Conservation (phyloP, 2,888 invertebrate genomes). For the Bimastos eiseni region DNA sequence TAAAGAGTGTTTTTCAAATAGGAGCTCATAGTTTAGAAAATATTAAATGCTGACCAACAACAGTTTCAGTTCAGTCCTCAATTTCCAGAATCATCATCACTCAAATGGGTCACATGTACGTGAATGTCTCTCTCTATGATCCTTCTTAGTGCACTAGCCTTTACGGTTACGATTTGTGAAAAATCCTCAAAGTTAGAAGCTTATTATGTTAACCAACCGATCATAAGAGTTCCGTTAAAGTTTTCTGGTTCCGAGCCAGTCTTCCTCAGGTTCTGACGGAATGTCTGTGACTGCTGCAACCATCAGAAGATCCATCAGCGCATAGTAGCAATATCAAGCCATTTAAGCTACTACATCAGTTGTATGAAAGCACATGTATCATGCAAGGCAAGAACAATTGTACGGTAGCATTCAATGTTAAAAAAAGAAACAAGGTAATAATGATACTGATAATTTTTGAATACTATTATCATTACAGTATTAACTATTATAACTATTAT, state of each 20-base stretch:
- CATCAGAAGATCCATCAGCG: too few relatives aligned
- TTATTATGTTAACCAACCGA: neutral
- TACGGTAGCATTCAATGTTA: neutral
- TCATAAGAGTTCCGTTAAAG: constrained; percentile 1
- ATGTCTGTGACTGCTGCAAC: neutral
- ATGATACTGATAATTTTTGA: neutral
- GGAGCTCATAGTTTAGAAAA: too few relatives aligned
- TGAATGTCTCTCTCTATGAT: too few relatives aligned
- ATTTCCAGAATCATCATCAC: too few relatives aligned
- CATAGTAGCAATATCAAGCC: too few relatives aligned
- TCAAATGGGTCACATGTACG: too few relatives aligned
- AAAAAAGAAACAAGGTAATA: neutral
- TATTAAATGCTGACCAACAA: too few relatives aligned
- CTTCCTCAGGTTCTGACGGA: neutral
- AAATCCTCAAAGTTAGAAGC: neutral
- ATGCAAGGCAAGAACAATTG: neutral
- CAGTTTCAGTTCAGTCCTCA: too few relatives aligned
- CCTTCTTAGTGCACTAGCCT: too few relatives aligned
- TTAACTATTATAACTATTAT: neutral
- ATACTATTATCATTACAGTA: neutral
- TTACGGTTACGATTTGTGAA: neutral
- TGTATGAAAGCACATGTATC: too few relatives aligned
- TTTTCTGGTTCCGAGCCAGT: constrained; percentile 20
- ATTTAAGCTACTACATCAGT: too few relatives aligned
- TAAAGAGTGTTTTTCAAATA: too few relatives aligned